A percentile compares a stretch with the other conserved stretches of the same genome.
Conservation (phyloP, 2,113 vertebrate genomes). For the Patagioenas fasciata region DNA sequence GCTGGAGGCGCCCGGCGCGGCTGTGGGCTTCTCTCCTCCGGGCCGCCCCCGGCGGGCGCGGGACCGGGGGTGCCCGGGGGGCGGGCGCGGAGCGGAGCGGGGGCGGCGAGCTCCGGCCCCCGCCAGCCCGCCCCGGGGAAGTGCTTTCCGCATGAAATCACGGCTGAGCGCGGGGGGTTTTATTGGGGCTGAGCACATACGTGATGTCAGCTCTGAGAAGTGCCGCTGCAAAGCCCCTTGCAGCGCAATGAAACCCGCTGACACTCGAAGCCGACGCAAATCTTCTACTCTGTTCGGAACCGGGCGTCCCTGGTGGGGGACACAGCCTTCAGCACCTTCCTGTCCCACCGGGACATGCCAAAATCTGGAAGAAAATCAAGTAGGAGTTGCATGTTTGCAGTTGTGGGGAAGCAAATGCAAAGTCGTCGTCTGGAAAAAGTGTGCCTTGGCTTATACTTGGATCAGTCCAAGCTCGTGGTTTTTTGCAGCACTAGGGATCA, state of each 20-base stretch:
- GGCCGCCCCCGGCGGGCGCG: too few species aligned
- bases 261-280: background rate
- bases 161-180: constrained; percentile 25
- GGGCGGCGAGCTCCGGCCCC: background rate
- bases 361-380: background rate
- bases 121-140: background rate
- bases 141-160: constrained; percentile 57
- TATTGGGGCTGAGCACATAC: background rate
- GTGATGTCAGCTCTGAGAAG: constrained; percentile 46
- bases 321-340: background rate
- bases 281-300: background rate
- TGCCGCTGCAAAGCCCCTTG: constrained; percentile 28
- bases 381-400: background rate
- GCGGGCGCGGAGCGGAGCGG: too few species aligned
- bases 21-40: background rate
- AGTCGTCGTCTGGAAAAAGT: background rate
- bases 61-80: background rate
- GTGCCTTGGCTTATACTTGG: background rate
- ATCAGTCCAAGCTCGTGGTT: background rate
- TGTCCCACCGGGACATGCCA: background rate
- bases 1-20: background rate
- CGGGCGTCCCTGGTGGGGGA: background rate
- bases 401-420: background rate
- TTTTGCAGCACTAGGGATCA: background rate
- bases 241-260: background rate